Evolutionary conservation across 1,140 invertebrate genomes (phyloP), one percentile per base, ranked within the genome.

Genomic region (Metaphire vulgaris): DNA sequence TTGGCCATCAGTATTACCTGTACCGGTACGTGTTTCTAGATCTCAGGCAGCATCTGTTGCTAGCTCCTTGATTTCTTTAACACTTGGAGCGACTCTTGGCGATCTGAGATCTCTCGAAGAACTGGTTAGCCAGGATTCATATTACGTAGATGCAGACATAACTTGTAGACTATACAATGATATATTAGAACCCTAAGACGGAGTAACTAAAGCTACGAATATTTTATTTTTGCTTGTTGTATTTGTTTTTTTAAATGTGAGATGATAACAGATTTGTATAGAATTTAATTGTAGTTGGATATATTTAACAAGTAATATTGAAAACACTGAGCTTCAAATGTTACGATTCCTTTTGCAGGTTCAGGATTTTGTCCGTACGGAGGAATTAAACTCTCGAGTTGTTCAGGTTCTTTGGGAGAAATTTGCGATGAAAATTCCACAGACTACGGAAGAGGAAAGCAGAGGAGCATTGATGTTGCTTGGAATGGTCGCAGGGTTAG

Each of bases 391-490:
- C 70, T 70, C 85, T 81, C 84, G 87, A 79, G 76, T 87, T 81
- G 84, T 88, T 78, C 82, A 91, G 88, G 89, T 93, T 15, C 86
- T 95, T 34, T 95, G 92, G 91, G 92, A 94, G 84, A 90, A 89
- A 75, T 95, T 92, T 82, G 89, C 92, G 0, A 88, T 91, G 80
- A 93, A 92, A 81, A 88, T 91, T n/a, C 88, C 90, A 29, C 89
- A 90, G 21, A 91, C 90, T 0, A 90, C 90, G 0, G 83, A 88
- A 1, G 86, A 89, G 79, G 90, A 93, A 70, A 91, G 91, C 74
- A 88, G 90, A 68, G 87, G 89, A 21, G 90, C 92, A 0, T 84
- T 94, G 2, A 86, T 91, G 30, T 82, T 95, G 0, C 86, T 95
- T 0, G 90, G 90, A 26, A 93, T 95, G 91, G 89, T 88, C 65